phyloP scores from a whole-genome alignment of 2,888 invertebrate genomes.

The Rhingia campestris region DNA sequence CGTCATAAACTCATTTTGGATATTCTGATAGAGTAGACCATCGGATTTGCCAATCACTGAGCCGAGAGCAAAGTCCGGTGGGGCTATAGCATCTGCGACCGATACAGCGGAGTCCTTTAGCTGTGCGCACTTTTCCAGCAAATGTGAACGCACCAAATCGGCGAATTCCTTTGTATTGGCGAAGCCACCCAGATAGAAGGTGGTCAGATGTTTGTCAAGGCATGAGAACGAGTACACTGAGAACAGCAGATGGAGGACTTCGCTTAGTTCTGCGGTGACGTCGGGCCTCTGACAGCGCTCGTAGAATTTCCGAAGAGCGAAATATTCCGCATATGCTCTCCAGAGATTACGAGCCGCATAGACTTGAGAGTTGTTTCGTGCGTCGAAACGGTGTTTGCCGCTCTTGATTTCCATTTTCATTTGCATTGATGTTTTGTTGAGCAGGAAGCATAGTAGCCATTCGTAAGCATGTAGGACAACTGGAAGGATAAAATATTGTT shows the following conservation, averaged over 20 bases:
- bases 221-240: slow-evolving; percentile 85
- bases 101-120: slow-evolving; percentile 90
- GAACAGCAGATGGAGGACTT: slow-evolving; percentile 84
- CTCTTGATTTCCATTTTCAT: slow-evolving; percentile 84
- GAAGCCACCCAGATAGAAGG: slow-evolving; percentile 86
- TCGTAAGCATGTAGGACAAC: slow-evolving; percentile 89
- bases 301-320: slow-evolving; percentile 83
- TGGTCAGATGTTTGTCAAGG: slow-evolving; percentile 88
- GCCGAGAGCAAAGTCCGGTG: slow-evolving; percentile 94
- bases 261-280: slow-evolving; percentile 79
- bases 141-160: slow-evolving; percentile 86
- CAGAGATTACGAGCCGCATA: slow-evolving; percentile 90
- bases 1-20: slow-evolving; percentile 88
- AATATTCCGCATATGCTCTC: slow-evolving; percentile 89
- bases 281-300: slow-evolving; percentile 79
- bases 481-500: slow-evolving; percentile 82
- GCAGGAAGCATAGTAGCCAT: slow-evolving; percentile 92
- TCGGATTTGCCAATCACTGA: slow-evolving; percentile 93
- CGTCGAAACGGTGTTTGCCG: slow-evolving; percentile 88
- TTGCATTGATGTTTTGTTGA: slow-evolving; percentile 87
- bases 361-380: slow-evolving; percentile 91
- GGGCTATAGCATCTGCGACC: slow-evolving; percentile 93
- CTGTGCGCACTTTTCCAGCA: slow-evolving; percentile 87
- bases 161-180: slow-evolving; percentile 84
- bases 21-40: slow-evolving; percentile 87